These are phyloP conservation scores for Drosophila tani DNA, from an alignment of 1,140 invertebrate genomes.

Conservation along the genomic window DNA sequence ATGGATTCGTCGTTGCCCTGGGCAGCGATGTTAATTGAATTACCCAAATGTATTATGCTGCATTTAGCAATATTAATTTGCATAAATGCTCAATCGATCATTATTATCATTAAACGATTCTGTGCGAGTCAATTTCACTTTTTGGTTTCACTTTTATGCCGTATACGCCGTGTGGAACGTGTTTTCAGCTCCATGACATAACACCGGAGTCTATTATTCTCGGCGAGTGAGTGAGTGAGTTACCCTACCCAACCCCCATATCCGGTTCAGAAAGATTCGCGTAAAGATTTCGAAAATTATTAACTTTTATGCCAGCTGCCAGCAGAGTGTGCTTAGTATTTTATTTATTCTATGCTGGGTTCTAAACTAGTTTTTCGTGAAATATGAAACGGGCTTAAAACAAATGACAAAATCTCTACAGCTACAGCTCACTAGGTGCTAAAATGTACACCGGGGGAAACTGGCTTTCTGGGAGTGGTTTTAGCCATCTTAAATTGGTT, in stretches of 20 bases:
- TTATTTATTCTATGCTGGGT: constrained; percentile 42
- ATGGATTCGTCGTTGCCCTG: constrained; percentile 41
- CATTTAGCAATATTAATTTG: constrained; percentile 72
- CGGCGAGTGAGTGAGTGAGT: constrained; percentile 16
- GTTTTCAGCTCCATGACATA: constrained; percentile 68
- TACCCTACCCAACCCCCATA: constrained; percentile 43
- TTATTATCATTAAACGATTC: constrained; percentile 63
- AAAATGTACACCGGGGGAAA: constrained; percentile 12
- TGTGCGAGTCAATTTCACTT: constrained; percentile 68
- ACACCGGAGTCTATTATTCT: constrained; percentile 31
- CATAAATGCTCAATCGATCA: constrained; percentile 72
- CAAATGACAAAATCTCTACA: constrained; percentile 27
- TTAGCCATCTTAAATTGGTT: constrained; percentile 6
- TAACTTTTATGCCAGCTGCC: constrained; percentile 68
- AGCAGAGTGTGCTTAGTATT: constrained; percentile 61
- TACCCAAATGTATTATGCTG: constrained; percentile 72
- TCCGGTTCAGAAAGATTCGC: constrained; percentile 65
- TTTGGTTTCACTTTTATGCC: constrained; percentile 73
- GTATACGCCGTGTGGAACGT: constrained; percentile 30
- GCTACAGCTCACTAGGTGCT: constrained; percentile 33
- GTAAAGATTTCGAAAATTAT: constrained; percentile 57
- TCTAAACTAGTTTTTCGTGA: constrained; percentile 66
- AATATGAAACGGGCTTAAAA: constrained; percentile 45
- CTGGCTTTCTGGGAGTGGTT: constrained; percentile 28
- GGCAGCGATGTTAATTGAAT: constrained; percentile 73